phyloP scores from a whole-genome alignment of 2,113 vertebrate species.

The Oophaga pumilio region DNA sequence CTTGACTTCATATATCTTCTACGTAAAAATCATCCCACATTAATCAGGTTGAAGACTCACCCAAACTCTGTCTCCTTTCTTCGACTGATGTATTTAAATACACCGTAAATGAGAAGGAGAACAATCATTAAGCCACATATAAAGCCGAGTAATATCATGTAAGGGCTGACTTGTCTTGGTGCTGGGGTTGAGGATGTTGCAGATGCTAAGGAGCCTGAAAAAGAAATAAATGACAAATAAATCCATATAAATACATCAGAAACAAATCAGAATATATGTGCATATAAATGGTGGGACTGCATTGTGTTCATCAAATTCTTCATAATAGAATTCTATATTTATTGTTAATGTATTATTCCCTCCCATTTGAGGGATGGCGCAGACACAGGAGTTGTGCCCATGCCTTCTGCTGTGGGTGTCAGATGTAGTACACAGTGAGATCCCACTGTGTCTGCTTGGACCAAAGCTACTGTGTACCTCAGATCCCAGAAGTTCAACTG shows the following conservation, averaged over 20 bases:
- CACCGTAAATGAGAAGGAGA: slow-evolving; percentile 74
- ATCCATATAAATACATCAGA: too few species aligned
- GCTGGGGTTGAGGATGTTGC: slow-evolving; percentile 78
- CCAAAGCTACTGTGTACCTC: too few species aligned
- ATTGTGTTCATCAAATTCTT: not conserved
- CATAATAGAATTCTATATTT: too few species aligned
- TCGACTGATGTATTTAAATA: slow-evolving; percentile 74
- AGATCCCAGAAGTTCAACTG: too few species aligned
- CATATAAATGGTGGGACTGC: not conserved
- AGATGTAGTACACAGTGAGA: too few species aligned
- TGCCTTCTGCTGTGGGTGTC: too few species aligned
- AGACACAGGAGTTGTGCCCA: too few species aligned
- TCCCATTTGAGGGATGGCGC: too few species aligned
- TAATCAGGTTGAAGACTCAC: slow-evolving; percentile 68
- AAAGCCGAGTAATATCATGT: slow-evolving; percentile 76
- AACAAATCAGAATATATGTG: not conserved
- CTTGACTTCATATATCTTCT: too few species aligned
- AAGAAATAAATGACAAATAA: slow-evolving; percentile 10
- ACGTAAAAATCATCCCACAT: too few species aligned
- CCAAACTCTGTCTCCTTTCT: slow-evolving; percentile 76
- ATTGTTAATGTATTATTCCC: too few species aligned
- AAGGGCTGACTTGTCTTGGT: slow-evolving; percentile 67
- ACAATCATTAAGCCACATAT: slow-evolving; percentile 74
- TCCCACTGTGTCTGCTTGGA: too few species aligned
- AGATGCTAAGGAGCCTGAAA: slow-evolving; percentile 67